These are phyloP conservation scores for Aeoliscus strigatus DNA, from an alignment of 2,797 vertebrate species.

Conservation along the genomic window DNA sequence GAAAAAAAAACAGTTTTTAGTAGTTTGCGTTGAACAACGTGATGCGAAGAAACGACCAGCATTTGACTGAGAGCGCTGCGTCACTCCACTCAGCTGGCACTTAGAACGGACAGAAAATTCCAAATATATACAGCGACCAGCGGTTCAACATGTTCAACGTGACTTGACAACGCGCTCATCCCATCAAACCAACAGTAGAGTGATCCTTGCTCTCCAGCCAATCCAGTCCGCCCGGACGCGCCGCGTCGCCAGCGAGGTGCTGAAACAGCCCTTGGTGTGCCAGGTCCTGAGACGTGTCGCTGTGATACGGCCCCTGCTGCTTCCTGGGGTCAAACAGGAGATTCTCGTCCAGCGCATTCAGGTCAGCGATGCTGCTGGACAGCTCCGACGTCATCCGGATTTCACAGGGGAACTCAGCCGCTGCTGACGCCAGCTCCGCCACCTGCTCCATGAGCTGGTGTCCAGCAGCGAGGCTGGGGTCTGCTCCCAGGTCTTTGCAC, in stretches of 20 bases:
- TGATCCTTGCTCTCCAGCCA: conserved; percentile 99
- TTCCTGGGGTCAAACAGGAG: conserved; percentile 95
- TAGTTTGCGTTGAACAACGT: conserved; percentile 25
- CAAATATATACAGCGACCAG: conserved; percentile 63
- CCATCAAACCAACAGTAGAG: conserved; percentile 89
- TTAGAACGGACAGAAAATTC: conserved; percentile 83
- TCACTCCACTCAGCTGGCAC: conserved; percentile 86
- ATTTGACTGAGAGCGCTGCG: conserved; percentile 56
- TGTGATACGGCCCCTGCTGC: conserved; percentile 91
- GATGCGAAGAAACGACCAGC: conserved; percentile 61
- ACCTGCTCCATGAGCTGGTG: conserved; percentile 83
- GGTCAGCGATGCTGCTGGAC: conserved; percentile 92
- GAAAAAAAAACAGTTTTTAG: not conserved
- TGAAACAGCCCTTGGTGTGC: conserved; percentile 95
- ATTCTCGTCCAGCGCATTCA: conserved; percentile 92
- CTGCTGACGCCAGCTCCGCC: conserved; percentile 77
- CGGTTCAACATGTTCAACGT: conserved; percentile 59
- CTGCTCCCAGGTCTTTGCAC: conserved; percentile 87
- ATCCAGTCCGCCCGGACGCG: conserved; percentile 89
- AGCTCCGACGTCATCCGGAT: conserved; percentile 94
- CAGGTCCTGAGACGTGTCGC: conserved; percentile 86
- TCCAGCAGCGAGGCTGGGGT: conserved; percentile 78
- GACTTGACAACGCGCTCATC: conserved; percentile 58
- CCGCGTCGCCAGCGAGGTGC: conserved; percentile 90
- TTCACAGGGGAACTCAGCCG: conserved; percentile 85